These are phyloP conservation scores for Pseudopleuronectes americanus DNA, from an alignment of 2,797 vertebrate genomes.

Conservation along the genomic window DNA sequence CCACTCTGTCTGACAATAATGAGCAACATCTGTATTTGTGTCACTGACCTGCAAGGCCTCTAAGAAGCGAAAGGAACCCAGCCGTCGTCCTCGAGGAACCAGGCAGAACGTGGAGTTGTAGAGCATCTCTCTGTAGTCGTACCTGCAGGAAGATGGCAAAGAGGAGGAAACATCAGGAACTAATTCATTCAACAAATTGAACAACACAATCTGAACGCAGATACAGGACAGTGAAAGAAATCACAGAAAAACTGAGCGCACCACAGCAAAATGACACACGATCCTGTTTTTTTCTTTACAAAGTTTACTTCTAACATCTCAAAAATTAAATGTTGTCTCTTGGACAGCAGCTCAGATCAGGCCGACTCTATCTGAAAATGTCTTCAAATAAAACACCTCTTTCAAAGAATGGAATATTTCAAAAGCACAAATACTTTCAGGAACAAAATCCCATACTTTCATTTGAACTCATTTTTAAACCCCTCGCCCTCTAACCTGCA, in stretches of 20 bases:
- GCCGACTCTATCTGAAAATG: background rate
- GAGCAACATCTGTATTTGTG: conserved; percentile 6
- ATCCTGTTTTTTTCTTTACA: too few relatives aligned
- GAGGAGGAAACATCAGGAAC: background rate
- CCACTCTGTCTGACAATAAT: background rate
- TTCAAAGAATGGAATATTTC: conserved; percentile 33
- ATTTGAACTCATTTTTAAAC: conserved; percentile 45
- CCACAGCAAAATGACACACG: background rate
- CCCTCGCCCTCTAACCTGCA: conserved; percentile 63
- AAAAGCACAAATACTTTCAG: conserved; percentile 23
- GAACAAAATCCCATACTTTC: conserved; percentile 28
- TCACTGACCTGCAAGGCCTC: conserved; percentile 96
- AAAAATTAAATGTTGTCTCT: background rate
- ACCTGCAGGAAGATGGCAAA: conserved; percentile 78
- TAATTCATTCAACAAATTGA: background rate
- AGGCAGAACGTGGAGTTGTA: conserved; percentile 99
- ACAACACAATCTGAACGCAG: background rate
- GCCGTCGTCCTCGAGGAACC: conserved; percentile 96
- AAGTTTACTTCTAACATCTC: background rate
- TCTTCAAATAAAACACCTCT: background rate
- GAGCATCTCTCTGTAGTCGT: conserved; percentile 99
- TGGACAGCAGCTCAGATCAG: background rate
- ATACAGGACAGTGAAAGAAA: background rate
- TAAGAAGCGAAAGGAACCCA: conserved; percentile 98
- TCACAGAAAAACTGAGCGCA: background rate